These are phyloP conservation scores for Otolemur crassicaudatus DNA, from an alignment of 2,797 vertebrate species.

Conservation along the genomic window DNA sequence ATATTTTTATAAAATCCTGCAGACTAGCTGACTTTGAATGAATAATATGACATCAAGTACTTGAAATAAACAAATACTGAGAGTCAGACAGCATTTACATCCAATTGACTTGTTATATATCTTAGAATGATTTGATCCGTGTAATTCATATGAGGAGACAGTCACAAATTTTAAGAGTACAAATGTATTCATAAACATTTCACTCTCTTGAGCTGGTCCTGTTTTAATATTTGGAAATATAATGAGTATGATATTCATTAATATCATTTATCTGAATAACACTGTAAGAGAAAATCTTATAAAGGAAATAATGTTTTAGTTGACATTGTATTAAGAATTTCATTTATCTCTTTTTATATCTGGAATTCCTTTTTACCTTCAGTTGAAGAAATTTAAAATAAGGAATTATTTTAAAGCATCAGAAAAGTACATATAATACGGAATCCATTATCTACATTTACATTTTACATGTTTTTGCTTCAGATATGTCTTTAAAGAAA, in stretches of 20 bases:
- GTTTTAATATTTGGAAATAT: slow-evolving; percentile 7
- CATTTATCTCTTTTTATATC: background rate
- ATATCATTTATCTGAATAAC: background rate
- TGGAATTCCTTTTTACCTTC: background rate
- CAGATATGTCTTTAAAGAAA: slow-evolving; percentile 23
- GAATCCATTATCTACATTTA: background rate
- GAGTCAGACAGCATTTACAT: background rate
- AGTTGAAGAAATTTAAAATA: slow-evolving; percentile 16
- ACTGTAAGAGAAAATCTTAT: background rate
- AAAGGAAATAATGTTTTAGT: background rate
- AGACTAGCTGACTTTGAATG: background rate
- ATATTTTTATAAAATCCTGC: background rate
- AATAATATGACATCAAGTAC: background rate
- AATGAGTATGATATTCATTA: background rate
- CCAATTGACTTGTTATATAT: background rate
- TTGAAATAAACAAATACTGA: slow-evolving; percentile 30
- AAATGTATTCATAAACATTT: background rate
- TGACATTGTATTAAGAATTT: background rate
- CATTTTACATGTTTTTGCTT: background rate
- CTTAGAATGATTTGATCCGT: background rate
- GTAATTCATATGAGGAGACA: background rate
- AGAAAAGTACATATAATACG: background rate
- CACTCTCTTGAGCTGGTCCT: background rate
- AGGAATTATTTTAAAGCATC: background rate
- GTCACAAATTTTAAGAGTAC: background rate